Base-by-base conservation (phyloP, 2,113 vertebrate genomes). In the Chionodraco myersi region DNA sequence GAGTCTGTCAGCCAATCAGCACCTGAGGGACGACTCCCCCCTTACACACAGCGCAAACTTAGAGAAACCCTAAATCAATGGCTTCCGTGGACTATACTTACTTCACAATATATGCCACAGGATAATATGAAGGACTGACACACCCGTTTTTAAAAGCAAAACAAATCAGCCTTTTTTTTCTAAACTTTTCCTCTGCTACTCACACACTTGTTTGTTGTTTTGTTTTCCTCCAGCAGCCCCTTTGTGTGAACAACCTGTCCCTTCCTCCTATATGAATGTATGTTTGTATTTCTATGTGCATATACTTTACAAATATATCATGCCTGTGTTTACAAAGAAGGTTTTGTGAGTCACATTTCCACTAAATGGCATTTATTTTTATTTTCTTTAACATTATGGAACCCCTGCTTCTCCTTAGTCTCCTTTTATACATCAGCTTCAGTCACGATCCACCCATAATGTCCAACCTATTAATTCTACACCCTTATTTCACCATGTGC, bases 231-330 rank as follows among this genome's bases (percentile, higher is more conserved):
- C 79, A 87, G 77, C 84, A 53, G 80, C 53, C 74, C 87, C 63
- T 79, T 72, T 59, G 68, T 81, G 85, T 75, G 67, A 86, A 80
- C 83, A 89, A 86, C 75, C 48, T 56, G 18, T 67, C 57, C 41
- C 21, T 69, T 79, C 61, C 45, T 79, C 65, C 52, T 78, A n/a
- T 83, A 53, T 86, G 79, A 79, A 80, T 90, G 86, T 90, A 72
- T 85, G 89, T 90, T 89, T 92, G 81, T 92, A 89, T 92, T 83
- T 92, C 90, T 89, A 86, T 89, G 80, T 92, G 83, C 73, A 88
- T 87, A 88, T 89, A 85, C 86, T 91, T 89, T 80, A 86, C 85
- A 89, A 85, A 90, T 87, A 67, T 49, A 88, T 79, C 79, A 76
- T 45, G 66, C 84, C 83, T 82, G 65, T 77, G 64, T 88, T 91